Evolutionary conservation across 2,797 vertebrate species (phyloP).

Genomic region (Chrosomus eos): DNA sequence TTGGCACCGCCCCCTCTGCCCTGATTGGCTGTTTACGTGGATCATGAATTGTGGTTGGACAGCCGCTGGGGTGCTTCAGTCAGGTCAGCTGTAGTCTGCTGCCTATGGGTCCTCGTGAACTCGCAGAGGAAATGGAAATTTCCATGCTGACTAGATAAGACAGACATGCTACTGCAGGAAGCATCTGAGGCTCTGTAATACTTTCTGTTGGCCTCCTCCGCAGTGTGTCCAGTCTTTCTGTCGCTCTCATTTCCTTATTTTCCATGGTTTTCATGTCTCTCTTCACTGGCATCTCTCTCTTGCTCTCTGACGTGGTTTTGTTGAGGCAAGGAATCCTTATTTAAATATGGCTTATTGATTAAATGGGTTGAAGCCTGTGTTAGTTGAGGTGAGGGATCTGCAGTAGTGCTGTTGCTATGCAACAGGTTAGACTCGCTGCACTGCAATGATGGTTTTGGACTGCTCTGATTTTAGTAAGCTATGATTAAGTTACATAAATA

Average conservation of each 20-base stretch:
- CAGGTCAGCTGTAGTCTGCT: constrained; percentile 44
- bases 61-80: constrained; percentile 17
- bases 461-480: background rate
- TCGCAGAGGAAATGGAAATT: constrained; percentile 68
- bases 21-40: constrained; percentile 4
- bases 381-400: constrained; percentile 23
- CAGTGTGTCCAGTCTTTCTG: background rate
- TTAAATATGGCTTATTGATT: constrained; percentile 6
- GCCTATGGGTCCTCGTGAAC: constrained; percentile 47
- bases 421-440: constrained; percentile 62
- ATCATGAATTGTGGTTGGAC: constrained; percentile 29
- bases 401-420: constrained; percentile 74
- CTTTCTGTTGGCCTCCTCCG: background rate
- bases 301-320: background rate
- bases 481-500: constrained; percentile 30
- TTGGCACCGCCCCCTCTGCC: background rate
- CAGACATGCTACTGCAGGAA: background rate
- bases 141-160: constrained; percentile 61
- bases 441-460: background rate
- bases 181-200: background rate
- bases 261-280: background rate
- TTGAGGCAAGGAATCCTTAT: background rate
- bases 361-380: background rate
- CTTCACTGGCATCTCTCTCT: background rate
- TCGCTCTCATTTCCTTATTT: background rate